Evolutionary conservation across 2,113 vertebrate genomes (phyloP).

Genomic region (Thinocorus orbignyianus): DNA sequence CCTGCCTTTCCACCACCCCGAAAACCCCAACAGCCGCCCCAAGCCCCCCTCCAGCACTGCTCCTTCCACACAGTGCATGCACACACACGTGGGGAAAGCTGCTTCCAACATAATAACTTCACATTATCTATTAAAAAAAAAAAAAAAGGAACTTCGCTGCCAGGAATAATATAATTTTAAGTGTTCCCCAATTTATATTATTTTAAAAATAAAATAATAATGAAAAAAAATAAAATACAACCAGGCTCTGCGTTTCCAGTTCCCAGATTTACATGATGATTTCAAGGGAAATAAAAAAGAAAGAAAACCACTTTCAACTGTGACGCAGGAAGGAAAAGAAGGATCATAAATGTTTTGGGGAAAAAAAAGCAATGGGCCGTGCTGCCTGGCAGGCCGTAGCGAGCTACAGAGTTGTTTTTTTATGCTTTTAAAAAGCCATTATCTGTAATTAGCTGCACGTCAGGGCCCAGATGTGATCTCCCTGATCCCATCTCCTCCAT

Average conservation of each 20-base stretch:
- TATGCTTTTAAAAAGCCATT: not conserved
- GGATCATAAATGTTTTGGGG: not conserved
- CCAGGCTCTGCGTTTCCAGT: not conserved
- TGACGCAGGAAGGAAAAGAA: not conserved
- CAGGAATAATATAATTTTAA: conserved; percentile 33
- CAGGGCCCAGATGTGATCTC: not conserved
- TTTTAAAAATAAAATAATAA: not conserved
- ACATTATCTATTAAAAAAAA: not conserved
- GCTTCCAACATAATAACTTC: not conserved
- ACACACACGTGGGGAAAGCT: not conserved
- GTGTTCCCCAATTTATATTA: not conserved
- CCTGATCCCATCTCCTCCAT: not conserved
- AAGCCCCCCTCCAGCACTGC: not conserved
- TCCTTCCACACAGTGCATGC: not conserved
- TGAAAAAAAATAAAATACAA: not conserved
- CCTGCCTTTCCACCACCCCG: not conserved
- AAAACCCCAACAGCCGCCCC: not conserved
- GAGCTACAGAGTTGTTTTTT: not conserved
- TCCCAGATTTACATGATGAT: not conserved
- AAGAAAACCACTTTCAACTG: not conserved
- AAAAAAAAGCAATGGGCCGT: not conserved
- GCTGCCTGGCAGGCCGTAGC: not conserved
- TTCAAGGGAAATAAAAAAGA: conserved; percentile 43
- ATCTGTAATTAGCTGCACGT: not conserved
- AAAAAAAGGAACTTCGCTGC: not conserved